phyloP scores from a whole-genome alignment of 1,140 invertebrate genomes.

The Drosophila equinoxialis region DNA sequence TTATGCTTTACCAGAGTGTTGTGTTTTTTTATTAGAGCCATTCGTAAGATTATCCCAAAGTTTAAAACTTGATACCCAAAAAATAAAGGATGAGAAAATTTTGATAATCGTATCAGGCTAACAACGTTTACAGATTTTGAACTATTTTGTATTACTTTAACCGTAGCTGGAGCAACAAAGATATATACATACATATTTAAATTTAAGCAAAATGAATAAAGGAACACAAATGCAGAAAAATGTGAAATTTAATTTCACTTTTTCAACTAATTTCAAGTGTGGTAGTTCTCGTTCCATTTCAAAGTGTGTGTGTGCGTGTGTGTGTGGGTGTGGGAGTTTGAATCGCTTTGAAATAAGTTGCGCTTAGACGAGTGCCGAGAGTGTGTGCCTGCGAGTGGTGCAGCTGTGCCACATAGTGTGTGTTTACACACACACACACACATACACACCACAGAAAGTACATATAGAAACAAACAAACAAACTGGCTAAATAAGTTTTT shows the following conservation, averaged over 20 bases:
- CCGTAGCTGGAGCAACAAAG: too few relatives aligned
- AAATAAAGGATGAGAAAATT: too few relatives aligned
- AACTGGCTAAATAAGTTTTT: constrained; percentile 16
- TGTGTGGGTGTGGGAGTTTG: neutral
- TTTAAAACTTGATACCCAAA: too few relatives aligned
- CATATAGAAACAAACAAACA: constrained; percentile 8
- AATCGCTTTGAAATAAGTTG: constrained; percentile 15
- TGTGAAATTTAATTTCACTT: constrained; percentile 3
- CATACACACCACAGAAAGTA: neutral
- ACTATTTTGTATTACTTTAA: neutral
- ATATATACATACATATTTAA: neutral
- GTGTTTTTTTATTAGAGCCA: too few relatives aligned
- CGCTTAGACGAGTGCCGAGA: constrained; percentile 5
- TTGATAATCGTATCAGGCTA: too few relatives aligned
- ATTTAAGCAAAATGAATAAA: neutral
- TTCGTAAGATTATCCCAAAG: too few relatives aligned
- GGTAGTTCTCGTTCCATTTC: neutral
- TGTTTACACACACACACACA: neutral
- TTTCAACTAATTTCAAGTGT: constrained; percentile 20
- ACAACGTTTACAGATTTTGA: too few relatives aligned
- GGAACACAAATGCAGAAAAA: neutral
- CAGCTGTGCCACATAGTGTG: constrained; percentile 12
- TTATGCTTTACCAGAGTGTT: too few relatives aligned
- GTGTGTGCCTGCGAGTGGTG: constrained; percentile 15
- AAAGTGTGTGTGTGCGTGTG: too few relatives aligned